A percentile compares a stretch with the other conserved stretches of the same genome.
Evolutionary conservation across 2,113 vertebrate species (phyloP).

Genomic region (Mesocricetus auratus): DNA sequence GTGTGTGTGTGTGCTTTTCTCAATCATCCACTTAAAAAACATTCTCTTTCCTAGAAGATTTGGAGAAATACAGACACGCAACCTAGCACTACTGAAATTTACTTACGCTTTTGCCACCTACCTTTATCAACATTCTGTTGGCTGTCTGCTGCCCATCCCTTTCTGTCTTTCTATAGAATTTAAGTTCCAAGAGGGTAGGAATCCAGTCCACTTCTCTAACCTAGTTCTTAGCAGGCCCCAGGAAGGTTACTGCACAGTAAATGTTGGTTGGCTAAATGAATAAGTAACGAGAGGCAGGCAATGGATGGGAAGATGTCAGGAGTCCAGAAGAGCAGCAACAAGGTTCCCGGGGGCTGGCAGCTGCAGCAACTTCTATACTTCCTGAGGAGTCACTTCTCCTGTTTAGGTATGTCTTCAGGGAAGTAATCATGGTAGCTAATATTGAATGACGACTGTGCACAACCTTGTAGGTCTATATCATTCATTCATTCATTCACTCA

Average conservation of each 20-base stretch:
- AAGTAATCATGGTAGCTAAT: background rate
- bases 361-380: background rate
- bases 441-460: background rate
- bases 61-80: background rate
- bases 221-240: background rate
- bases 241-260: rapidly evolving
- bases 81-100: conserved; percentile 1
- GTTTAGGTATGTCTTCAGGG: background rate
- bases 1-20: background rate
- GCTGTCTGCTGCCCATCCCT: background rate
- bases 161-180: background rate
- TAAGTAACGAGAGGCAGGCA: background rate
- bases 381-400: background rate
- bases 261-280: background rate
- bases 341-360: background rate
- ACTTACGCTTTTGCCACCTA: background rate
- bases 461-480: background rate
- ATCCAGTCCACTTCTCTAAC: background rate
- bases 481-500: background rate
- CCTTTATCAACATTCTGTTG: background rate
- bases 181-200: background rate
- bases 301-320: background rate
- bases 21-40: background rate
- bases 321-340: background rate
- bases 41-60: background rate